Evolutionary conservation across 1,140 invertebrate genomes (phyloP).

Genomic region (Apis mellifera): DNA sequence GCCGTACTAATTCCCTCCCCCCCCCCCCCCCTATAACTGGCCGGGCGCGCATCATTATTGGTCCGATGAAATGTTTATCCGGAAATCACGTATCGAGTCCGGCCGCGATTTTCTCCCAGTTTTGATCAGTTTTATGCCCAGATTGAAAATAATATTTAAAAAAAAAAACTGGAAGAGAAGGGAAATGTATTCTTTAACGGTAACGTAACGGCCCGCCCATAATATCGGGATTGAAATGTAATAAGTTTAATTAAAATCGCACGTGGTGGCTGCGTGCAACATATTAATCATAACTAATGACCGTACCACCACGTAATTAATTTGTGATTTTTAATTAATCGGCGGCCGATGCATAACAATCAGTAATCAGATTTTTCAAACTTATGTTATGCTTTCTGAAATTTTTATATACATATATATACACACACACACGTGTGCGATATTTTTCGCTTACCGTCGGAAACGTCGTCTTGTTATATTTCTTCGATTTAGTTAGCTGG

Average conservation of each 20-base stretch:
- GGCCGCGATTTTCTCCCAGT: not conserved
- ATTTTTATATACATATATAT: not conserved
- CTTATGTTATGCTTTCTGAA: not conserved
- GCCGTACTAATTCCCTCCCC: conserved; percentile 58
- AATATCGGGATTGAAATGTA: not conserved
- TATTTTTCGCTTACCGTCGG: not conserved
- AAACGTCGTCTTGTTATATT: not conserved
- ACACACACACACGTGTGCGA: not conserved
- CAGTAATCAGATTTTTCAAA: not conserved
- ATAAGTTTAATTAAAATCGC: conserved; percentile 22
- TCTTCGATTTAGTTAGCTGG: too few relatives aligned
- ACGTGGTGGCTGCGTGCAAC: not conserved
- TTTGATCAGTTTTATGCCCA: not conserved
- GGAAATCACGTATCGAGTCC: conserved; percentile 20
- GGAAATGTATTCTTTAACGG: not conserved
- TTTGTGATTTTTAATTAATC: conserved; percentile 24
- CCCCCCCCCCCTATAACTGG: conserved; percentile 55
- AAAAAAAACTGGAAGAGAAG: not conserved
- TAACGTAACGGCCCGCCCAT: not conserved
- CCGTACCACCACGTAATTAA: conserved; percentile 12
- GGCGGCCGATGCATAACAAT: conserved; percentile 1
- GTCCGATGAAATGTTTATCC: conserved; percentile 64
- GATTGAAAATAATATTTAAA: not conserved
- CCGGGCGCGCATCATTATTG: conserved; percentile 59
- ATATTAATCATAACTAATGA: conserved; percentile 22